Evolutionary conservation across 1,140 invertebrate genomes (phyloP).

Genomic region (Drosophila sulfurigaster): DNA sequence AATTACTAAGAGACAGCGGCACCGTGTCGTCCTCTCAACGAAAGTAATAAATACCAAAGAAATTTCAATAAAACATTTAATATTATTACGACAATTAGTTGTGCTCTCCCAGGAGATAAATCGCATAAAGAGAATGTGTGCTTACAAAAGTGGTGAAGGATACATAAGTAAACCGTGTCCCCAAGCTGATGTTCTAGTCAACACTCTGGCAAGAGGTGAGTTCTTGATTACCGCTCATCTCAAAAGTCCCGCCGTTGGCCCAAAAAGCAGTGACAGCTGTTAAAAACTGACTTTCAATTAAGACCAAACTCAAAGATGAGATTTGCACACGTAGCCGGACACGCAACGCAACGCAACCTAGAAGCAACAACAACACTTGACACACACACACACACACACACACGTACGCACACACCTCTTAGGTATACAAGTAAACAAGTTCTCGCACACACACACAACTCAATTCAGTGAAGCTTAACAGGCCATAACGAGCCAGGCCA

Average conservation of each 20-base stretch:
- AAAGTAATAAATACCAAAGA: neutral
- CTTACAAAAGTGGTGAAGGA: neutral
- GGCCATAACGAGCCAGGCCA: constrained; percentile 76
- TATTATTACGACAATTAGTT: neutral
- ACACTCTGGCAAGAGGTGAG: neutral
- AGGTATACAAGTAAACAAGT: constrained; percentile 27
- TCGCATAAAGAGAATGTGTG: neutral
- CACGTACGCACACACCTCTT: neutral
- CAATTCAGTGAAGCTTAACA: constrained; percentile 74
- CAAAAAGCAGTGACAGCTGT: constrained; percentile 28
- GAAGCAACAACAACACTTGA: constrained; percentile 5
- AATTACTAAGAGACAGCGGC: neutral
- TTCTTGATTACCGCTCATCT: neutral
- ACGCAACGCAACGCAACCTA: constrained; percentile 1
- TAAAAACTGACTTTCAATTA: constrained; percentile 74
- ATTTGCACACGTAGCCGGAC: neutral
- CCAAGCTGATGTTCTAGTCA: neutral
- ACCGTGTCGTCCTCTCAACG: neutral
- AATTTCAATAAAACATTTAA: constrained; percentile 1
- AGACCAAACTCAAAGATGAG: constrained; percentile 36
- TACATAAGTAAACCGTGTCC: neutral
- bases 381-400: constrained; percentile 7
- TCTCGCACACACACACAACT: constrained; percentile 42
- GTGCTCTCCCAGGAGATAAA: neutral
- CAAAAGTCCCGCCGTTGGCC: constrained; percentile 1